These are phyloP conservation scores for Lindbergichthys nudifrons DNA, from an alignment of 2,797 vertebrate genomes.

Conservation along the genomic window DNA sequence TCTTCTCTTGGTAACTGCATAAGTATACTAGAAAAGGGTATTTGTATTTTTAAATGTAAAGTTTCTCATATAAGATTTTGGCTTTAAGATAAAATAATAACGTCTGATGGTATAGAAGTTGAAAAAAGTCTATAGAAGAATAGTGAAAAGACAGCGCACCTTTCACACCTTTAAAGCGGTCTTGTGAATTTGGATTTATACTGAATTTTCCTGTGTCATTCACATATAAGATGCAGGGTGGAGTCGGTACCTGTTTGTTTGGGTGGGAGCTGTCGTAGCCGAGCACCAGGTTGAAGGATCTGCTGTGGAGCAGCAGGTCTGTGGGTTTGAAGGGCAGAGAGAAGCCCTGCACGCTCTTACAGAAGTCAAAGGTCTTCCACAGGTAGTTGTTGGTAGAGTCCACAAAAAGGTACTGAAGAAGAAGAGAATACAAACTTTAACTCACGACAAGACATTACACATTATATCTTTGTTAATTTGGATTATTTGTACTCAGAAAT, in stretches of 20 bases:
- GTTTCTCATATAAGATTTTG: no score
- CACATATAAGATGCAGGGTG: no score
- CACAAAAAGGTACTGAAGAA: slow-evolving; percentile 92
- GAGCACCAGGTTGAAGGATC: slow-evolving; percentile 88
- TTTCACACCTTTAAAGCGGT: no score
- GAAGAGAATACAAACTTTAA: neutral
- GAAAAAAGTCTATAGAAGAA: no score
- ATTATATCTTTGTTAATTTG: neutral
- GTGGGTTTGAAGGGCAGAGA: slow-evolving; percentile 91
- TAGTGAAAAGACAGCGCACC: no score
- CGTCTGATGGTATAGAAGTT: no score
- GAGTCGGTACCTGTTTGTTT: slow-evolving; percentile 89
- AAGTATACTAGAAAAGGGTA: neutral
- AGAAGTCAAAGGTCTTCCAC: slow-evolving; percentile 97
- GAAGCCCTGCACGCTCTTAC: slow-evolving; percentile 90
- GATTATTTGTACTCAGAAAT: neutral
- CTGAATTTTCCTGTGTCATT: no score
- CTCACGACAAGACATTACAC: neutral
- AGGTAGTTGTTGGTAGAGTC: slow-evolving; percentile 91
- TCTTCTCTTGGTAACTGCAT: neutral
- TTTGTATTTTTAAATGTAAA: no score
- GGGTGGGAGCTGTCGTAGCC: slow-evolving; percentile 94
- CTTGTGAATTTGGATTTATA: no score
- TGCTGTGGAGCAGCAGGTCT: slow-evolving; percentile 92
- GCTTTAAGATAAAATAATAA: no score